Evolutionary conservation across 2,797 vertebrate species (phyloP).

Genomic region (Choloepus didactylus): DNA sequence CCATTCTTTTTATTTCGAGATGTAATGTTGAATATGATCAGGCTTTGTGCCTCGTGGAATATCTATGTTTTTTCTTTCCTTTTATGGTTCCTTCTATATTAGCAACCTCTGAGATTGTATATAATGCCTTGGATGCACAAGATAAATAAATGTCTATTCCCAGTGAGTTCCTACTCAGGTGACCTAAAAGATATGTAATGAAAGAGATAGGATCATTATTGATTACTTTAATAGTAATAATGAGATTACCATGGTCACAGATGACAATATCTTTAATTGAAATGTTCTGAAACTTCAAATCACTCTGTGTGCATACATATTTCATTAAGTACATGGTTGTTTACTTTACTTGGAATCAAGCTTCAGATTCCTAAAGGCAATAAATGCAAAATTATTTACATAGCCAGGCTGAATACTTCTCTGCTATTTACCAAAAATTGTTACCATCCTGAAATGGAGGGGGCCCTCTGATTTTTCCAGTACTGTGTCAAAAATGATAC

Average conservation of each 20-base stretch:
- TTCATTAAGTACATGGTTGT: constrained; percentile 30
- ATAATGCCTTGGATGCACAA: background rate
- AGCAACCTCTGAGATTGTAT: background rate
- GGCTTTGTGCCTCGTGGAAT: background rate
- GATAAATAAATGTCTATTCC: background rate
- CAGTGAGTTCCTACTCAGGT: background rate
- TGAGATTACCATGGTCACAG: background rate
- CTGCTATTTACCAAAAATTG: background rate
- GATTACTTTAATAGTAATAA: background rate
- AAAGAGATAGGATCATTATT: background rate
- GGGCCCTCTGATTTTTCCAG: background rate
- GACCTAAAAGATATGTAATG: background rate
- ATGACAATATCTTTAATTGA: background rate
- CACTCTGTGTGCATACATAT: constrained; percentile 36
- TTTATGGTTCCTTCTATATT: background rate
- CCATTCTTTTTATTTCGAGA: background rate
- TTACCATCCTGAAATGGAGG: background rate
- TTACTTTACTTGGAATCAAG: background rate
- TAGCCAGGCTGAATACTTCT: background rate
- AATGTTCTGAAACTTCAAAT: constrained; percentile 7
- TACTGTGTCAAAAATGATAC: background rate
- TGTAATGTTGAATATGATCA: background rate
- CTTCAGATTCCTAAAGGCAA: background rate
- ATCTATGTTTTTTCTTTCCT: background rate
- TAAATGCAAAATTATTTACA: background rate